phyloP scores from a whole-genome alignment of 2,888 invertebrate species.

The Melieria omissa region DNA sequence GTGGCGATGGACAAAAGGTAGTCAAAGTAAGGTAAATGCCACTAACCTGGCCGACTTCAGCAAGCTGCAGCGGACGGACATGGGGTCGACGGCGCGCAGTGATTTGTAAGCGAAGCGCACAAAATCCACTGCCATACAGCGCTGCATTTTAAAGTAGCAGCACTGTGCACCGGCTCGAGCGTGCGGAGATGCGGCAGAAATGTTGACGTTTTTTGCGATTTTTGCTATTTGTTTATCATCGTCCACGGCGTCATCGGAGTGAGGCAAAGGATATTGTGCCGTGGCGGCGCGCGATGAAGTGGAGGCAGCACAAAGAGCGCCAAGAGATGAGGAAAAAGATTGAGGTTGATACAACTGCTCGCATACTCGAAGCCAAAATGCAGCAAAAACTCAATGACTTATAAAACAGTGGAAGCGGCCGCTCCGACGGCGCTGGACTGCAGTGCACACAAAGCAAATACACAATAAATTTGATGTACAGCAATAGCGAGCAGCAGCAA shows the following conservation, averaged over 20 bases:
- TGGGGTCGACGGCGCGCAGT: not conserved
- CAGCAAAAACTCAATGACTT: slow-evolving; percentile 61
- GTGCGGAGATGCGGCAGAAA: no score
- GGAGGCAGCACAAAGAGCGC: not conserved
- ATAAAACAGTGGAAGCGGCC: slow-evolving; percentile 50
- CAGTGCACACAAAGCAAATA: no score
- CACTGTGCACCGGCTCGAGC: no score
- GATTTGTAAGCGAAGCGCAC: slow-evolving; percentile 27
- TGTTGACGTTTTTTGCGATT: slow-evolving; percentile 4
- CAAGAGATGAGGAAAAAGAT: slow-evolving; percentile 41
- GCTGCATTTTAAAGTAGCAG: slow-evolving; percentile 54
- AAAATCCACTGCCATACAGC: slow-evolving; percentile 13
- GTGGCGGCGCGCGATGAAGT: not conserved
- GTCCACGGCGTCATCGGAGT: not conserved
- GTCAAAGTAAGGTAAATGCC: slow-evolving; percentile 21
- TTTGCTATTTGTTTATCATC: slow-evolving; percentile 27
- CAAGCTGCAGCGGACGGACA: no score
- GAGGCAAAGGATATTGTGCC: not conserved
- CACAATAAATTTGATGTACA: no score
- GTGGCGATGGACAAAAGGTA: not conserved
- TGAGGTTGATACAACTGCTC: slow-evolving; percentile 52
- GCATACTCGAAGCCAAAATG: slow-evolving; percentile 58
- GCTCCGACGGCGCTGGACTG: no score
- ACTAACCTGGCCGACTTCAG: slow-evolving; percentile 10
- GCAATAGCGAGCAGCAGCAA: not conserved